These are phyloP conservation scores for Ptyas mucosa DNA, from an alignment of 2,113 vertebrate species.

Conservation along the genomic window DNA sequence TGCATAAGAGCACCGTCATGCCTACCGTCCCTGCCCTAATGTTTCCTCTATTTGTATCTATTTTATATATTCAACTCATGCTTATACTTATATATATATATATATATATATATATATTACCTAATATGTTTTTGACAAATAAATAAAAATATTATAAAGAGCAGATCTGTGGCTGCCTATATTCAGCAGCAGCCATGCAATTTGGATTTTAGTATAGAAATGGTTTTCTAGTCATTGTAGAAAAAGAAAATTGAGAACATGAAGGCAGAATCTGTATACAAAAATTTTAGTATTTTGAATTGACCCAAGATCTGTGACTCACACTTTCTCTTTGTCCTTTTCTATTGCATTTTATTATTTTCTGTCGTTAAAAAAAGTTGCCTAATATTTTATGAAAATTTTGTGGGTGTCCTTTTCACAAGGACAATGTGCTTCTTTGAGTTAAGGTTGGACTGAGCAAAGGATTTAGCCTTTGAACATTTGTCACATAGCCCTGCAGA, in stretches of 20 bases:
- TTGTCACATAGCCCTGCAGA: background rate
- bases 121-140: too few relatives aligned
- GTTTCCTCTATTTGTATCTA: too few relatives aligned
- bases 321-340: background rate
- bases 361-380: background rate
- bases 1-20: too few relatives aligned
- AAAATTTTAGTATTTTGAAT: background rate
- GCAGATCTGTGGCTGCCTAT: slow-evolving; percentile 7
- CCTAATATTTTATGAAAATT: background rate
- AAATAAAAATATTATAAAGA: slow-evolving; percentile 27
- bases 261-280: background rate
- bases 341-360: background rate
- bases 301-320: background rate
- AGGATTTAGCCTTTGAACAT: background rate
- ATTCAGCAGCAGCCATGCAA: background rate
- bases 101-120: too few relatives aligned
- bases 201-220: background rate
- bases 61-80: too few relatives aligned
- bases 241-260: background rate
- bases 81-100: too few relatives aligned
- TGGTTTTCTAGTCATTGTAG: background rate
- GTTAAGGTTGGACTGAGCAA: background rate
- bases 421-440: background rate
- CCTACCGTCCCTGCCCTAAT: too few relatives aligned
- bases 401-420: background rate